phyloP scores from a whole-genome alignment of 1,140 invertebrate species.

The Drosophila lini region DNA sequence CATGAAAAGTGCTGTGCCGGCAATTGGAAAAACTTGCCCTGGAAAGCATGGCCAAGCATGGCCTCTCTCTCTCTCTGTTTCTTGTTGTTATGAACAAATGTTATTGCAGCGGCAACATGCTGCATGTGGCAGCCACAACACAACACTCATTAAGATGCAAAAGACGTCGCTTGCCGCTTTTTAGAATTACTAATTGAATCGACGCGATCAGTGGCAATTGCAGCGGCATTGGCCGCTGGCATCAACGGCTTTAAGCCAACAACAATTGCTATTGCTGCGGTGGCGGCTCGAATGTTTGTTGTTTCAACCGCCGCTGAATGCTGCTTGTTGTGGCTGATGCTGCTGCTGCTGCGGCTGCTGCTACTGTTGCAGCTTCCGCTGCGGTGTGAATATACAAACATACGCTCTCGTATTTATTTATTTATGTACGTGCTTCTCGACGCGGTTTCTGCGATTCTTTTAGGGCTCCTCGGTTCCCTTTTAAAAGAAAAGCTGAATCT shows the following conservation, averaged over 20 bases:
- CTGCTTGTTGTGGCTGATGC: constrained; percentile 16
- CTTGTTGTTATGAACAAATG: constrained; percentile 67
- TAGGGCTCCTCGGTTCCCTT: constrained; percentile 14
- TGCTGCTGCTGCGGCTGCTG: constrained; percentile 8
- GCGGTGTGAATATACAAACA: constrained; percentile 51
- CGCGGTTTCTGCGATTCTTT: constrained; percentile 38
- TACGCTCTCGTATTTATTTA: constrained; percentile 39
- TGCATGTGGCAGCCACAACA: constrained; percentile 27
- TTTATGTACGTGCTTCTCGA: constrained; percentile 42
- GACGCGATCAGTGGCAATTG: constrained; percentile 80
- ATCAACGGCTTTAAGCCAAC: constrained; percentile 36
- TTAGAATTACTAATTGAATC: constrained; percentile 84
- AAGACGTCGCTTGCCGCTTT: constrained; percentile 79
- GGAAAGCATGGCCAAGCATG: constrained; percentile 40
- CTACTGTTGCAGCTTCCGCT: constrained; percentile 55
- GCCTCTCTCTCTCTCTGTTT: constrained; percentile 7
- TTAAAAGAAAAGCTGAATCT: constrained; percentile 10
- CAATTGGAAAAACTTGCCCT: constrained; percentile 75
- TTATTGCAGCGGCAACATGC: constrained; percentile 54
- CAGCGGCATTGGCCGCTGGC: constrained; percentile 56
- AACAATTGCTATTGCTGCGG: constrained; percentile 34
- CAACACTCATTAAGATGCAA: constrained; percentile 75
- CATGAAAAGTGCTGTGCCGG: constrained; percentile 73
- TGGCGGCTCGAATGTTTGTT: constrained; percentile 60
- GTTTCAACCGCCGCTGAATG: constrained; percentile 25